A percentile compares a stretch with the other conserved stretches of the same genome.
Evolutionary conservation across 64 coral and sea anemone genomes (phyloP).

Genomic region (Porites australiensis): DNA sequence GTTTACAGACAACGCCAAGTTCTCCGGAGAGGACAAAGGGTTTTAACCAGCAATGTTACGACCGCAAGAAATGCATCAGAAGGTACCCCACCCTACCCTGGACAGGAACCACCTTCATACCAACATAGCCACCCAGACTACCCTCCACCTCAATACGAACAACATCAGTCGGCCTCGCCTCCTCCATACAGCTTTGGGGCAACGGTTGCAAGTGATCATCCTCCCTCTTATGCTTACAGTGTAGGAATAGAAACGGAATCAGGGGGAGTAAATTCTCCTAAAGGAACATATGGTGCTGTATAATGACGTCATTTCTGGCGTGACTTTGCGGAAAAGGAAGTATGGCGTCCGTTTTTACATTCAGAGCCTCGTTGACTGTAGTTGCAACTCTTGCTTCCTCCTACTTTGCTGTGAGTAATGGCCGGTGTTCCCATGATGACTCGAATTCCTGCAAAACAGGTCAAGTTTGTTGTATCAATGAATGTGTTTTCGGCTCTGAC

Average conservation of each 20-base stretch:
- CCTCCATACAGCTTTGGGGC: background rate
- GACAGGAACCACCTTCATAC: background rate
- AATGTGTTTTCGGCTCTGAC: background rate
- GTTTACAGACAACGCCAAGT: too few relatives aligned
- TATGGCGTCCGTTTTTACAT: too few relatives aligned
- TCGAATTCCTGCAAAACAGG: background rate
- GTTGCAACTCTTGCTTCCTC: too few relatives aligned
- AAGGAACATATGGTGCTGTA: too few relatives aligned
- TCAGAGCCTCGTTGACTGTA: too few relatives aligned
- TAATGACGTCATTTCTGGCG: too few relatives aligned
- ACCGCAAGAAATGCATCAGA: background rate
- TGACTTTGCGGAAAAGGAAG: too few relatives aligned
- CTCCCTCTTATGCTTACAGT: too few relatives aligned
- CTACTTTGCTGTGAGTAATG: too few relatives aligned
- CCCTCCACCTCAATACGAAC: background rate
- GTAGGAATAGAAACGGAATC: too few relatives aligned
- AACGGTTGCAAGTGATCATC: background rate
- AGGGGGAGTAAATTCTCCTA: too few relatives aligned
- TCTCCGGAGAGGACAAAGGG: background rate
- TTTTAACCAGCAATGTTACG: background rate
- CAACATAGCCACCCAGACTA: slow-evolving; percentile 1
- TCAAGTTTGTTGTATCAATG: slow-evolving; percentile 29
- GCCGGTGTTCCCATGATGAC: too few relatives aligned
- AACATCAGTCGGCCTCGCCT: background rate
- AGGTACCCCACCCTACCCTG: background rate